Conservation (phyloP, 2,888 invertebrate genomes). For the Sialis fuliginosa region DNA sequence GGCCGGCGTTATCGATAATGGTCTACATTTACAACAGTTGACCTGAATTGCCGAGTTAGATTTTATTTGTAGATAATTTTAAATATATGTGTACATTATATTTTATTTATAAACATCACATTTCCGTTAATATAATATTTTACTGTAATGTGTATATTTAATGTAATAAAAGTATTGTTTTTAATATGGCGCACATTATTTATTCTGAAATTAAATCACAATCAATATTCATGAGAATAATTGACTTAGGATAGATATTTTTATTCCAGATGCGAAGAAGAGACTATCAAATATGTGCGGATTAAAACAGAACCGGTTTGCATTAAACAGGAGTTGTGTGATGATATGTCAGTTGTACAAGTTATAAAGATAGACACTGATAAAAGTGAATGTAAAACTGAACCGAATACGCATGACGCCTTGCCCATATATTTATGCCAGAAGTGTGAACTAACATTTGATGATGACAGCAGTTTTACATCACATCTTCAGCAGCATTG, state of each 20-base stretch:
- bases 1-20: conserved; percentile 1
- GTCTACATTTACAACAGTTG: no score
- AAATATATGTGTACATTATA: no score
- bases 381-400: neutral
- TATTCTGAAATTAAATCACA: neutral
- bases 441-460: conserved; percentile 2
- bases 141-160: no score
- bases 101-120: no score
- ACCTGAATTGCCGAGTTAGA: no score
- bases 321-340: no score
- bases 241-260: neutral
- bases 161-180: no score
- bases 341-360: neutral
- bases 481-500: conserved; percentile 1
- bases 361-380: neutral
- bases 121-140: no score
- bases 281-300: neutral
- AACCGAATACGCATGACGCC: neutral
- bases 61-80: no score
- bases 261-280: neutral
- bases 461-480: neutral
- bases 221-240: neutral
- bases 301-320: neutral
- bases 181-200: no score
- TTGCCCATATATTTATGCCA: conserved; percentile 3